Evolutionary conservation across 2,888 invertebrate genomes (phyloP), one percentile per base, ranked within the genome.

Genomic region (Plemyria rubiginata): DNA sequence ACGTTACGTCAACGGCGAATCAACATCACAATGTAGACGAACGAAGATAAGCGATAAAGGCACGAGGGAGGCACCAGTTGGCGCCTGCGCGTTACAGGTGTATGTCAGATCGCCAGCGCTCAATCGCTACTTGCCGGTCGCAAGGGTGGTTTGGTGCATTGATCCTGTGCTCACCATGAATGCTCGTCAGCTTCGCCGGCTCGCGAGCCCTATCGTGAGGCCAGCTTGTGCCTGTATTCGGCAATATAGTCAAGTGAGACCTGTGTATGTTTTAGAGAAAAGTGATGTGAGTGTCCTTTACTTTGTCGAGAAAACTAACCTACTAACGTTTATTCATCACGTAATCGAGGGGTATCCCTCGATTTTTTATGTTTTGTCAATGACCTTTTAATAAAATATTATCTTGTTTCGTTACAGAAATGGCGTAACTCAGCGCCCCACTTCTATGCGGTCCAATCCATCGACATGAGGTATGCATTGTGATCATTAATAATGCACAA

Each of bases 351-450:
- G 22, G 22, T 61, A 40, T 46, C 51, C 22, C 12, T 55, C 12
- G n/a, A 48, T 7, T 38, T 38, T 55, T 11, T 51, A 52, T 55
- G 38, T 8, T 55, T 41, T 56, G 50, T 11, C 60, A 54, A 28
- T 65, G 57, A 57, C 54, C 50, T 57, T 54, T 29, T 22, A 13
- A 16, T 60, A 51, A 60, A 58, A 63, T 60, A 55, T 54, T 64
- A 45, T n/a, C n/a, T n/a, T 50, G 56, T 50, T 55, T 76, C 75
- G 69, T 92, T 92, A 69, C 91, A 92, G 92, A 91, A 91, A 86
- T 92, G 92, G 92, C 85, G 92, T 66, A 88, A 91, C 71, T 91
- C 92, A 13, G 89, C 91, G 60, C 91, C 89, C 5, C 86, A 82
- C 72, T 92, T 92, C 79, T 92, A 92, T 75, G 87, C 92, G 40